Base-by-base conservation (phyloP, 2,113 vertebrate species). In the Seriola aureovittata region DNA sequence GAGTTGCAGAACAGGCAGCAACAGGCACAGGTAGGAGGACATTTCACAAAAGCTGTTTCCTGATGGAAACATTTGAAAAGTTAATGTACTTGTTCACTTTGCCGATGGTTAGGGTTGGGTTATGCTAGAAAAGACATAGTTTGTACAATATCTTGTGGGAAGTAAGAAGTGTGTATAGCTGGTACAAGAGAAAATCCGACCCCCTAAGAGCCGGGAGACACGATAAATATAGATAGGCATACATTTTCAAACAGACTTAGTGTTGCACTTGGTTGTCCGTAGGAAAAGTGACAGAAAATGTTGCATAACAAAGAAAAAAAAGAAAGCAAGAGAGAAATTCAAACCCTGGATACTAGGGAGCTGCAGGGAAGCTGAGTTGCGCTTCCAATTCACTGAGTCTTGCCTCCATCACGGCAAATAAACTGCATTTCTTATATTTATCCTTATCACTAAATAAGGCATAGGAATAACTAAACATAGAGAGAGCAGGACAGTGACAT, bases 1-100 rank as follows among this genome's bases (percentile, higher is more conserved):
- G 77, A 82, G 59, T 23, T 4, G 1, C 63, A 63, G 80, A 82
- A 66, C 80, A 93, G 67, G 85, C 77, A 87, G 84, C 84, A 87
- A 90, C 88, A 87, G 63, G 88, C 75, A 59, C 76, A 77, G 73
- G 60, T 78, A 65, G 57, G 78, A 81, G 44, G 62, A 65, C 25
- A 32, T 21, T 64, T 57, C 71, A 72, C 29, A 17, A 60, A 63
- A 77, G 71, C 44, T 8, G 59, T 8, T 9, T 5, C 44, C 62
- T 71, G 38, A 75, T 46, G 44, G 64, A 58, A 64, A 70, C 50
- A 59, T 25, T 42, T 50, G 32, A 17, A 76, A 80, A 60, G 19
- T 38, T 4, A 52, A 66, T 1, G 6, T 8, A 0, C 5, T 17
- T 71, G 44, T 64, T 64, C 7, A 10, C 25, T 44, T 32, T 64